Base-by-base conservation (phyloP, 2,888 invertebrate species). In the Xanthia icteritia region DNA sequence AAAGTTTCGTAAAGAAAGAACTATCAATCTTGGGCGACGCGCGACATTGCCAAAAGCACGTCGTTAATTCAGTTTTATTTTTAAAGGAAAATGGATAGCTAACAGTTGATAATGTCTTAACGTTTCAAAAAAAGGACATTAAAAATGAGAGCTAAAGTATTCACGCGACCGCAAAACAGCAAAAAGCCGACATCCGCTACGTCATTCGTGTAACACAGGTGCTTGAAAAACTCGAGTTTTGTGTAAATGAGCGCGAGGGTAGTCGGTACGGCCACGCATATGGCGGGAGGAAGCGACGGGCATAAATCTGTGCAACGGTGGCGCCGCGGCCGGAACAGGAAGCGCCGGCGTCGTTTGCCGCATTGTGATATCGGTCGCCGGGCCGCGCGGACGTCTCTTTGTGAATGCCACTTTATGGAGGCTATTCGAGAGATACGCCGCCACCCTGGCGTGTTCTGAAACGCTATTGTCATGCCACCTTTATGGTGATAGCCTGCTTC, bases 271-370 rank as follows among this genome's bases (percentile, higher is more conserved):
- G 79, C 90, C 92, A 93, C 93, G 94, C 96, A 96, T 95, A 95
- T 95, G 95, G 93, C 92, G 92, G 93, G 93, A 95, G 96, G 96
- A 96, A 96, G 96, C 94, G 94, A 91, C 94, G 92, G 93, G 95
- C 96, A 96, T 96, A 96, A 96, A 96, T 96, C 96, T 96, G 91
- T 83, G 94, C 94, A 94, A 95, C 94, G 87, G 95, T 95, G 95
- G 95, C 95, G 95, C 95, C 94, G 95, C 93, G 95, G 93, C 96
- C 96, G 96, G 96, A 96, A 96, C 87, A 93, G 97, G 96, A 97
- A 96, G 95, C 92, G 92, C 93, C 93, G 94, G 88, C 96, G 96
- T 96, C 97, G 97, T 96, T 96, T 96, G 96, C 95, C 96, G 95
- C 96, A 96, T 96, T 97, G 97, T 97, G 94, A 92, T 96, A 95